Evolutionary conservation across 2,797 vertebrate species (phyloP).

Genomic region (Lophotriccus pileatus): DNA sequence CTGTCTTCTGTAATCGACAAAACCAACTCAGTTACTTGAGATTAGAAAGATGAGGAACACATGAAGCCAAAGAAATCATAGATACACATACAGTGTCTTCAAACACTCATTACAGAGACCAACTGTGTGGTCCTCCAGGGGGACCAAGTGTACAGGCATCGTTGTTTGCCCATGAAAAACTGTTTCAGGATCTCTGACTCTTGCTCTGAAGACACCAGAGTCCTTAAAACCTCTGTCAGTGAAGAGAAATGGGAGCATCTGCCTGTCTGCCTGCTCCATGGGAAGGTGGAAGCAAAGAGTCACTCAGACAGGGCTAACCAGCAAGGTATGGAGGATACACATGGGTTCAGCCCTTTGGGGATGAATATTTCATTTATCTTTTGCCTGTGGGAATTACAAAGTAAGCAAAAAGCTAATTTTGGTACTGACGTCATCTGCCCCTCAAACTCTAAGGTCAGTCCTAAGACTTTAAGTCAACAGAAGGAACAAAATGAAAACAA

Average conservation of each 20-base stretch:
- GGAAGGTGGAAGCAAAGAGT: background rate
- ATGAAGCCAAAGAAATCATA: background rate
- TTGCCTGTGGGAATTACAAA: background rate
- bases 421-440: background rate
- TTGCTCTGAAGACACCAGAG: background rate
- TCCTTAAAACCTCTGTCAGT: background rate
- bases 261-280: background rate
- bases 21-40: background rate
- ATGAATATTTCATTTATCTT: background rate
- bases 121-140: background rate
- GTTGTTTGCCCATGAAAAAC: background rate
- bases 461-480: background rate
- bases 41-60: background rate
- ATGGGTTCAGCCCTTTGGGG: background rate
- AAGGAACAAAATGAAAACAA: background rate
- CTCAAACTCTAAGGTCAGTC: background rate
- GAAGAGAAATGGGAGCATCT: background rate
- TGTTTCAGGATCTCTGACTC: background rate
- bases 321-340: background rate
- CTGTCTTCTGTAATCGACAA: background rate
- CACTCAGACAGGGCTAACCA: background rate
- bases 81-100: background rate
- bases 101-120: background rate
- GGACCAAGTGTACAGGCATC: background rate
- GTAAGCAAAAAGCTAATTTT: background rate